Percentiles rank a stretch among this genome's conserved stretches.
These are phyloP conservation scores for Canis aureus DNA, from an alignment of 2,113 vertebrate genomes.

Conservation along the genomic window DNA sequence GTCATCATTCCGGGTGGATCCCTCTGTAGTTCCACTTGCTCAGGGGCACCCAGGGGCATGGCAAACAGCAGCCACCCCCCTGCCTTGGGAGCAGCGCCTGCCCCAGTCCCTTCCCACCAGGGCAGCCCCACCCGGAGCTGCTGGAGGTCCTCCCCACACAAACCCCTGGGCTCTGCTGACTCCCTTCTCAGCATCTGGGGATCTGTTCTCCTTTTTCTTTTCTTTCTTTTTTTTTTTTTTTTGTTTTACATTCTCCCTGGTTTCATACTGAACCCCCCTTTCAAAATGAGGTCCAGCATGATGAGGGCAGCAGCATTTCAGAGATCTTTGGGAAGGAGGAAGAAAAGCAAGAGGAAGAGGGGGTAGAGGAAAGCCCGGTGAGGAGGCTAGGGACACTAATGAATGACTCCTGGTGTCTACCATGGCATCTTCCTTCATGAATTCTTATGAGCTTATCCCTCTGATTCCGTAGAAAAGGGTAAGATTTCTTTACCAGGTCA, in stretches of 20 bases:
- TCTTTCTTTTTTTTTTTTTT: not conserved
- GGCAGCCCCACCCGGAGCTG: accelerated
- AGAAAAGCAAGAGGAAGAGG: not conserved
- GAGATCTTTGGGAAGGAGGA: not conserved
- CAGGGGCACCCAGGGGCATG: not conserved
- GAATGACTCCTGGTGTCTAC: not conserved
- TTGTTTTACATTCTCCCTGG: not conserved
- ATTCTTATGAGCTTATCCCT: not conserved
- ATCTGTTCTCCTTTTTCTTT: not conserved
- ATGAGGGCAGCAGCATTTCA: too few species aligned
- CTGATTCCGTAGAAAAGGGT: not conserved
- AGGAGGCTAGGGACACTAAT: not conserved
- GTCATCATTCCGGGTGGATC: not conserved
- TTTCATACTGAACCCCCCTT: not conserved
- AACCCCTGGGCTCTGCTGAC: not conserved
- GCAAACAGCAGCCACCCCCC: not conserved
- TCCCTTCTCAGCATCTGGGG: not conserved
- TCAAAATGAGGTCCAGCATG: not conserved
- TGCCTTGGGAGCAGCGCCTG: not conserved
- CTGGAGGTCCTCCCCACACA: not conserved
- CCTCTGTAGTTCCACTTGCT: not conserved
- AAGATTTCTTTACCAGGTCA: not conserved
- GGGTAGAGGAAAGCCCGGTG: too few species aligned
- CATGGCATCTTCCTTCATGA: not conserved
- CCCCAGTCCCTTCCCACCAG: not conserved